These are phyloP conservation scores for Neosilurus hyrtlii DNA, from an alignment of 2,797 vertebrate genomes.

Conservation along the genomic window DNA sequence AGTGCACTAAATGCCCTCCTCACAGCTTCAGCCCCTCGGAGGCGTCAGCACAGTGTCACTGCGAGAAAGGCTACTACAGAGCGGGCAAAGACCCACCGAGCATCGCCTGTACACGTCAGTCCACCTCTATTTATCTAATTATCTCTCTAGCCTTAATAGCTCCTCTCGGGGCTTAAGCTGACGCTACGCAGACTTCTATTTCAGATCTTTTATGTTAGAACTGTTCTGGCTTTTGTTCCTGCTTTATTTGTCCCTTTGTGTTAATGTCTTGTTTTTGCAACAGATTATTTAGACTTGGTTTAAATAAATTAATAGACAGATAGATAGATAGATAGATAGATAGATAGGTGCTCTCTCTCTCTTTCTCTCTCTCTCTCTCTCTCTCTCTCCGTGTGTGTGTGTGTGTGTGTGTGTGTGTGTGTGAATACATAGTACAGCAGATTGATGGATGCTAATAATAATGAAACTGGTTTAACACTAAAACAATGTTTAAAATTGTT, in stretches of 20 bases:
- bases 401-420: too few species aligned
- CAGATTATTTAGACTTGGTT: background rate
- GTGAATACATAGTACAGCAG: too few species aligned
- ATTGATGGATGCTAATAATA: background rate
- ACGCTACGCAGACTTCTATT: background rate
- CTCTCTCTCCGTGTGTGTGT: too few species aligned
- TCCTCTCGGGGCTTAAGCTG: background rate
- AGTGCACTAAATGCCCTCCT: slow-evolving; percentile 94
- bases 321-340: too few species aligned
- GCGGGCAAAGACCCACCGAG: slow-evolving; percentile 89
- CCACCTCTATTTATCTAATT: background rate
- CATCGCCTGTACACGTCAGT: slow-evolving; percentile 96
- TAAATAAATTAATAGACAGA: too few species aligned
- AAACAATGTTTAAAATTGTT: too few species aligned
- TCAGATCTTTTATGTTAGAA: background rate
- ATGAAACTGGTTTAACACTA: too few species aligned
- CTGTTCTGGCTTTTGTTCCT: background rate
- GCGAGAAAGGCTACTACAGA: slow-evolving; percentile 92
- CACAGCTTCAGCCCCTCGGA: slow-evolving; percentile 88
- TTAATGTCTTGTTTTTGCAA: too few species aligned
- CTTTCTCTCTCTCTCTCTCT: too few species aligned
- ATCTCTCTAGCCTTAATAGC: slow-evolving; percentile 7
- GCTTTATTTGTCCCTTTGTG: background rate
- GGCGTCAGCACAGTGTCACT: slow-evolving; percentile 90
- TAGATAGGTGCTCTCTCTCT: too few species aligned